These are phyloP conservation scores for Unio pictorum DNA, from an alignment of 2,888 invertebrate species.

Conservation along the genomic window DNA sequence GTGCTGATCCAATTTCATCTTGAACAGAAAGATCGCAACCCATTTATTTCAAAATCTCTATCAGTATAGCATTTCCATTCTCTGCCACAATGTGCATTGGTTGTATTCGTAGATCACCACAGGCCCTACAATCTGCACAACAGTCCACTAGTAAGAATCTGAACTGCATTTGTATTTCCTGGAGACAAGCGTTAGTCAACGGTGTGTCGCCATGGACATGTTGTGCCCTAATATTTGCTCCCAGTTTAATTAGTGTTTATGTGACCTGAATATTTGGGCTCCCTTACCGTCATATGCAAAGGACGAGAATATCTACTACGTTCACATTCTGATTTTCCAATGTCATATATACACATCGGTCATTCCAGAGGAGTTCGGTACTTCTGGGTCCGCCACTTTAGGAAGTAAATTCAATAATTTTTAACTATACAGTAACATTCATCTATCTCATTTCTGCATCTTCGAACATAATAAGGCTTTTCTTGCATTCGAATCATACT, in stretches of 20 bases:
- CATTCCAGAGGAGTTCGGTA: slow-evolving; percentile 7
- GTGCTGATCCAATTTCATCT: neutral
- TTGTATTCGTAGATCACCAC: slow-evolving; percentile 11
- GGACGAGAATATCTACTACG: slow-evolving; percentile 9
- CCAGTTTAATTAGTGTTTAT: neutral
- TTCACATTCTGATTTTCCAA: slow-evolving; percentile 4
- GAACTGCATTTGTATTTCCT: slow-evolving; percentile 7
- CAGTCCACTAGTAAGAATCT: slow-evolving; percentile 1
- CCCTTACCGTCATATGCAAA: slow-evolving; percentile 15
- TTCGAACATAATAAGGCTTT: neutral
- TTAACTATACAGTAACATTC: neutral
- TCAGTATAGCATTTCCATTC: slow-evolving; percentile 8
- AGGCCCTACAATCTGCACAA: slow-evolving; percentile 3
- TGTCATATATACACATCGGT: slow-evolving; percentile 6
- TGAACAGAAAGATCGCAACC: neutral
- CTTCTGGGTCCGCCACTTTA: slow-evolving; percentile 19
- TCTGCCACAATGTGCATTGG: slow-evolving; percentile 17
- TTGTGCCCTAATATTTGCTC: slow-evolving; percentile 7
- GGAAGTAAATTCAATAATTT: slow-evolving; percentile 4
- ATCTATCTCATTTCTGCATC: slow-evolving; percentile 1
- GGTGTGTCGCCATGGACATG: slow-evolving; percentile 9
- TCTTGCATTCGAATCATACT: neutral
- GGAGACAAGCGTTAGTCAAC: slow-evolving; percentile 15
- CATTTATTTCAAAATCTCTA: neutral
- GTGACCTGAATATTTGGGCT: slow-evolving; percentile 6